These are phyloP conservation scores for Bergia puertoricense DNA, from an alignment of 92 coral and sea anemone genomes.

Conservation along the genomic window DNA sequence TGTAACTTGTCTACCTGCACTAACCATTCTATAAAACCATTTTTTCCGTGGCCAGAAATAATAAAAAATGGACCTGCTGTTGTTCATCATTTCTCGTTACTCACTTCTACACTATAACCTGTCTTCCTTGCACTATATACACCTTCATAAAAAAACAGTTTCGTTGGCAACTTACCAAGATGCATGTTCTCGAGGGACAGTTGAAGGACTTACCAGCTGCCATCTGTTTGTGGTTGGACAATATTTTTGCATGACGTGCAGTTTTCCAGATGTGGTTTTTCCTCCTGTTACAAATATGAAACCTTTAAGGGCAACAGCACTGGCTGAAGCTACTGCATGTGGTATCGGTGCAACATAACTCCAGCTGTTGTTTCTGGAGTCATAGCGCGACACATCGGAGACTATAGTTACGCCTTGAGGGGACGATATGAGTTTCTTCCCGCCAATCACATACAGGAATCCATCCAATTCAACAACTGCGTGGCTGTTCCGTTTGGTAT, in stretches of 20 bases:
- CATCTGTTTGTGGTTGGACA: conserved; percentile 24
- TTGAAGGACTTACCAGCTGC: conserved; percentile 2
- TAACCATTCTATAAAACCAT: no score
- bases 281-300: conserved; percentile 1
- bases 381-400: conserved; percentile 21
- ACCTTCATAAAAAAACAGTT: background rate
- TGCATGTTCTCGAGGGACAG: conserved; percentile 20
- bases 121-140: background rate
- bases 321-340: background rate
- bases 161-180: conserved; percentile 4
- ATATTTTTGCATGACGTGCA: conserved; percentile 20
- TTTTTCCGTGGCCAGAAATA: no score
- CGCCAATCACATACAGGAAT: conserved; percentile 28
- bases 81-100: no score
- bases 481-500: background rate
- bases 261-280: no score
- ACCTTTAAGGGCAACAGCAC: conserved; percentile 6
- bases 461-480: conserved; percentile 19
- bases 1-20: no score
- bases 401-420: background rate
- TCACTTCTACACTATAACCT: background rate
- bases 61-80: no score
- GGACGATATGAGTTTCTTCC: background rate
- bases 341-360: conserved; percentile 27
- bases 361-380: conserved; percentile 23